Percentiles rank a stretch among this genome's conserved stretches.
phyloP scores from a whole-genome alignment of 2,113 vertebrate genomes.

The Dromaius novaehollandiae region DNA sequence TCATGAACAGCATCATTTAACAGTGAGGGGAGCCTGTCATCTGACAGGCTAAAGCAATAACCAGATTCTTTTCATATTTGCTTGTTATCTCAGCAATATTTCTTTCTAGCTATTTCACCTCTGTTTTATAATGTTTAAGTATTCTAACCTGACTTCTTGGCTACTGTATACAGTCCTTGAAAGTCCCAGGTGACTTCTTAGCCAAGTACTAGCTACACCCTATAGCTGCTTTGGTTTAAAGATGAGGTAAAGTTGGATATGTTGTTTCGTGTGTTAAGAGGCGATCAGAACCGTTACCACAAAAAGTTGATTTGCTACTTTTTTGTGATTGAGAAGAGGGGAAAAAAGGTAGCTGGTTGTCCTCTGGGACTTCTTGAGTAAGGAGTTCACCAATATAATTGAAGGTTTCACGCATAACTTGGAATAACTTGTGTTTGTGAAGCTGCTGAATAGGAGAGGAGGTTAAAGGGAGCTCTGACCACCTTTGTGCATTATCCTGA shows the following conservation, averaged over 20 bases:
- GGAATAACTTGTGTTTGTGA: neutral
- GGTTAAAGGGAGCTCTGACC: neutral
- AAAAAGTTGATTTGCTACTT: neutral
- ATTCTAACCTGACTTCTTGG: too few relatives aligned
- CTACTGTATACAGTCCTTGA: rapidly evolving
- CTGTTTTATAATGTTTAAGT: neutral
- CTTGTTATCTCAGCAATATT: neutral
- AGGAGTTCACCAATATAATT: neutral
- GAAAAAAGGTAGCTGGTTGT: neutral
- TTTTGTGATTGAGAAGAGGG: neutral
- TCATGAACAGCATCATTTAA: neutral
- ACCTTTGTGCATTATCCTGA: neutral
- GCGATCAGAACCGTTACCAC: neutral
- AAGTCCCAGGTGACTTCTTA: neutral
- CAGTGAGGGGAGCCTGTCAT: neutral
- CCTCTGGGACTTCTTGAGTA: neutral
- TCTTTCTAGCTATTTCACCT: neutral
- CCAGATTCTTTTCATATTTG: neutral
- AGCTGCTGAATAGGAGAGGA: neutral
- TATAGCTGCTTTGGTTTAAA: neutral
- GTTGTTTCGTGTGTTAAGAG: neutral
- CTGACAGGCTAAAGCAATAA: neutral
- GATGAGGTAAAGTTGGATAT: neutral
- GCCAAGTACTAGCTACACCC: too few relatives aligned
- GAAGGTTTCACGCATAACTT: too few relatives aligned